Evolutionary conservation across 2,113 vertebrate genomes (phyloP).

Genomic region (pig (Sus scrofa)): T2T-Sscrofa CM000819.6:8872501-8873000

Average conservation of each 20-base stretch:
- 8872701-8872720: too few relatives aligned
- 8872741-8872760: neutral
- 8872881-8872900: neutral
- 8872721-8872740: neutral
- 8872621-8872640: too few relatives aligned
- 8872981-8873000: neutral
- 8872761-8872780: neutral
- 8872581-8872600: too few relatives aligned
- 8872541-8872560: too few relatives aligned
- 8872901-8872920: neutral
- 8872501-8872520: too few relatives aligned
- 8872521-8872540: too few relatives aligned
- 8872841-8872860: neutral
- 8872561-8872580: too few relatives aligned
- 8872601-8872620: too few relatives aligned
- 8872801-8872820: neutral
- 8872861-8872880: neutral
- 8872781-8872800: neutral
- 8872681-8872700: too few relatives aligned
- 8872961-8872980: constrained; percentile 22
- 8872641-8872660: too few relatives aligned
- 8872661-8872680: too few relatives aligned
- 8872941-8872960: neutral
- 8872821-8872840: neutral
- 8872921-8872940: neutral